These are phyloP conservation scores for Parauchenoglanis ngamensis DNA, from an alignment of 2,797 vertebrate species.

Conservation along the genomic window DNA sequence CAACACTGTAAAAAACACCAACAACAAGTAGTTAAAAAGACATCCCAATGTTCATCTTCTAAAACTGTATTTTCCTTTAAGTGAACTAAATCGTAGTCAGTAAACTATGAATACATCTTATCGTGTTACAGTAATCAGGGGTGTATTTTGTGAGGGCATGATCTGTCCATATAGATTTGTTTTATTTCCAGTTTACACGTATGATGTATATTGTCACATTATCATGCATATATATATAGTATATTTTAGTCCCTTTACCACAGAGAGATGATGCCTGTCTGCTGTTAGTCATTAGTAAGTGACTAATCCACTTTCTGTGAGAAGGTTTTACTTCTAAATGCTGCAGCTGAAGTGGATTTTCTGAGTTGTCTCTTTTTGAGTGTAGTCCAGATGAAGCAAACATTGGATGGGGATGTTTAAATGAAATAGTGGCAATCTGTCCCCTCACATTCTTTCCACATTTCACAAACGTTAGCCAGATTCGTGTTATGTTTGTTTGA, in stretches of 20 bases:
- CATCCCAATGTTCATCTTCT: background rate
- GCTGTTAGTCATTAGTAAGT: slow-evolving; percentile 44
- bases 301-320: slow-evolving; percentile 36
- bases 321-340: background rate
- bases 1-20: background rate
- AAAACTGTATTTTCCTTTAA: background rate
- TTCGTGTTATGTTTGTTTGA: slow-evolving; percentile 7
- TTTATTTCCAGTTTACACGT: no score
- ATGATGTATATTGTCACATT: background rate
- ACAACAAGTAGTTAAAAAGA: background rate
- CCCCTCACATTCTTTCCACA: background rate
- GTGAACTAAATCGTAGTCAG: background rate
- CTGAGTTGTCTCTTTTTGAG: slow-evolving; percentile 3
- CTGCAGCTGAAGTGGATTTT: background rate
- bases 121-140: background rate
- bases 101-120: background rate
- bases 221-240: background rate
- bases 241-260: slow-evolving; percentile 12
- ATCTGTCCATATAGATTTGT: background rate
- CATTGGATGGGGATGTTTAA: background rate
- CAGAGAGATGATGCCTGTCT: slow-evolving; percentile 9
- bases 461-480: background rate
- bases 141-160: background rate
- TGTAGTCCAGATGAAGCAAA: background rate
- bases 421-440: background rate